Conservation (phyloP, 2,888 invertebrate genomes). For the Drosophila stalkeri region DNA sequence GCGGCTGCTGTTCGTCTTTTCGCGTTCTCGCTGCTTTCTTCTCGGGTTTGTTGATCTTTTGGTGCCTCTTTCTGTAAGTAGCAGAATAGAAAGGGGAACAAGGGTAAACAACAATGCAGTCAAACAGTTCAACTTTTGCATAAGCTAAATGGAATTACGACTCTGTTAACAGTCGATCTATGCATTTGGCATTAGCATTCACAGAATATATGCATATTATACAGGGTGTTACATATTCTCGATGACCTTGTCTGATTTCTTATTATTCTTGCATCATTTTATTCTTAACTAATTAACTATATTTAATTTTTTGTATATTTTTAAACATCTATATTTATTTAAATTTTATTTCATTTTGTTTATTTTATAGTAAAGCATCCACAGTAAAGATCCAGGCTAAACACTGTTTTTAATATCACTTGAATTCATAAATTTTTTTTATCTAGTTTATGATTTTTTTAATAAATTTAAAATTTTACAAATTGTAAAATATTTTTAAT, state of each 20-base stretch:
- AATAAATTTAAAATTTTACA: neutral
- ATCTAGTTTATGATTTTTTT: neutral
- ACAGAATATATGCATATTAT: conserved; percentile 29
- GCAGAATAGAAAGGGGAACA: conserved; percentile 77
- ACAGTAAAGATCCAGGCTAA: neutral
- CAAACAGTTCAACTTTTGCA: conserved; percentile 44
- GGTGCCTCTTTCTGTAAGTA: conserved; percentile 64
- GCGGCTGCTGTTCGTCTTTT: conserved; percentile 30
- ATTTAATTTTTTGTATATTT: neutral
- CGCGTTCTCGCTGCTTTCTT: conserved; percentile 65
- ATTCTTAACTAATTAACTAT: too few species aligned
- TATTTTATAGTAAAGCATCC: neutral
- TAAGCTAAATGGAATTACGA: conserved; percentile 32
- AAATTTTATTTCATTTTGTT: neutral
- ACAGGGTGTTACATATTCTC: conserved; percentile 13
- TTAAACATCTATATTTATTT: neutral
- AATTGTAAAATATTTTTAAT: neutral
- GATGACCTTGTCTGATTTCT: conserved; percentile 19
- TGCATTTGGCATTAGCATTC: conserved; percentile 28
- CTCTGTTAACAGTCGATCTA: conserved; percentile 12
- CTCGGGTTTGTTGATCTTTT: conserved; percentile 55
- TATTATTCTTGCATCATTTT: neutral
- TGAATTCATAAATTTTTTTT: neutral
- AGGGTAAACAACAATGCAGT: conserved; percentile 78
- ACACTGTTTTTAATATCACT: neutral